phyloP scores from a whole-genome alignment of 2,113 vertebrate species.

The Tonatia bakeri region DNA sequence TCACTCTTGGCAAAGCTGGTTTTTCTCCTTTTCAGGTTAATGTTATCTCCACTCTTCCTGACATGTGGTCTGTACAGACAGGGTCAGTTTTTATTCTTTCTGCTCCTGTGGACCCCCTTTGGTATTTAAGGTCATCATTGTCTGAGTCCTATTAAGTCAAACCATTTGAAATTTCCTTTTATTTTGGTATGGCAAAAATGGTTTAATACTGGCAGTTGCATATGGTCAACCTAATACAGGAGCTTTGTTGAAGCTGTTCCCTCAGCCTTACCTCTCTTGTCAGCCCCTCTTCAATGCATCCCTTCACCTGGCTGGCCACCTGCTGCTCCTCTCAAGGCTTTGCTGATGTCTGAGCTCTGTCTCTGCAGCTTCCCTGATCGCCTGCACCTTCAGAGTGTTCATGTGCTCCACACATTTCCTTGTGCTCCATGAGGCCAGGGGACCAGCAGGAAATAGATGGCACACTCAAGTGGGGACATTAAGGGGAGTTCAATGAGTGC shows the following conservation, averaged over 20 bases:
- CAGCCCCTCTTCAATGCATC: accelerated
- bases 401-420: no score
- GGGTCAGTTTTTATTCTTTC: neutral
- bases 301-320: neutral
- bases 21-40: neutral
- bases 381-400: neutral
- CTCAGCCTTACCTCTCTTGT: neutral
- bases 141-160: neutral
- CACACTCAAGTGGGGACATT: neutral
- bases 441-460: neutral
- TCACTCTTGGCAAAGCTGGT: neutral
- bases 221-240: neutral
- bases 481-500: neutral
- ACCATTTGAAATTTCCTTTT: neutral
- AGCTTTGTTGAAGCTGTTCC: neutral
- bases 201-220: neutral
- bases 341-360: neutral
- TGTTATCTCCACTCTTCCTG: neutral
- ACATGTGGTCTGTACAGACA: neutral
- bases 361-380: neutral
- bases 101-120: neutral
- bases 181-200: neutral
- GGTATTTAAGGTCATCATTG: neutral
- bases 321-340: neutral
- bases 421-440: neutral